Conservation (phyloP, 2,797 vertebrate genomes). For the Jordanella pulchra region DNA sequence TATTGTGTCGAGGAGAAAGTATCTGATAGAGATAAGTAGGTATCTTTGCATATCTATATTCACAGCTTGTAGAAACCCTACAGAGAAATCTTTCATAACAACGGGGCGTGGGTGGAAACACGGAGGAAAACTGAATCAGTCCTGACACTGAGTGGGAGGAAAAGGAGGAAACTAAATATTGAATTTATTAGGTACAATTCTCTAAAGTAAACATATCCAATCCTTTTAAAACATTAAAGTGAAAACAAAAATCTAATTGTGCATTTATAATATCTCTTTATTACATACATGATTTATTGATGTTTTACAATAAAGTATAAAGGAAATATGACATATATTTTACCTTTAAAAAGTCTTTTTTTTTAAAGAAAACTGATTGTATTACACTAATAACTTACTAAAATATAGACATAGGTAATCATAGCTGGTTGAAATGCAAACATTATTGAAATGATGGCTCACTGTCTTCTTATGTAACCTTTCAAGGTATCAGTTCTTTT, state of each 20-base stretch:
- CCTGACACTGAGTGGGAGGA: slow-evolving; percentile 33
- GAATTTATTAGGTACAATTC: background rate
- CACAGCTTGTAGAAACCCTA: slow-evolving; percentile 38
- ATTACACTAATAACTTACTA: background rate
- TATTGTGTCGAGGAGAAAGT: background rate
- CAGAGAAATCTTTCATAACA: slow-evolving; percentile 52
- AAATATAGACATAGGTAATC: background rate
- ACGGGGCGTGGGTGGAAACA: slow-evolving; percentile 53
- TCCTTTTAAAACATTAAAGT: background rate
- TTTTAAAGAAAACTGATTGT: background rate
- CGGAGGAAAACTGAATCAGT: slow-evolving; percentile 52
- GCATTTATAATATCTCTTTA: background rate
- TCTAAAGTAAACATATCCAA: background rate
- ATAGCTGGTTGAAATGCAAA: background rate
- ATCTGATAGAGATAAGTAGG: slow-evolving; percentile 1
- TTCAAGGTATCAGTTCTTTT: background rate
- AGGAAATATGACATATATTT: background rate
- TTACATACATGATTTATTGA: background rate
- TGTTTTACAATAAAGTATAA: background rate
- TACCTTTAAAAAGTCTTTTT: background rate
- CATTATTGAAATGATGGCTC: no score
- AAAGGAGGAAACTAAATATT: slow-evolving; percentile 6
- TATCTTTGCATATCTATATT: slow-evolving; percentile 31
- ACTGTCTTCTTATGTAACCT: no score
- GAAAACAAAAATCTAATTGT: background rate